Evolutionary conservation across 2,797 vertebrate genomes (phyloP), one percentile per base, ranked within the genome.

Genomic region (Rhynchotus rufescens): DNA sequence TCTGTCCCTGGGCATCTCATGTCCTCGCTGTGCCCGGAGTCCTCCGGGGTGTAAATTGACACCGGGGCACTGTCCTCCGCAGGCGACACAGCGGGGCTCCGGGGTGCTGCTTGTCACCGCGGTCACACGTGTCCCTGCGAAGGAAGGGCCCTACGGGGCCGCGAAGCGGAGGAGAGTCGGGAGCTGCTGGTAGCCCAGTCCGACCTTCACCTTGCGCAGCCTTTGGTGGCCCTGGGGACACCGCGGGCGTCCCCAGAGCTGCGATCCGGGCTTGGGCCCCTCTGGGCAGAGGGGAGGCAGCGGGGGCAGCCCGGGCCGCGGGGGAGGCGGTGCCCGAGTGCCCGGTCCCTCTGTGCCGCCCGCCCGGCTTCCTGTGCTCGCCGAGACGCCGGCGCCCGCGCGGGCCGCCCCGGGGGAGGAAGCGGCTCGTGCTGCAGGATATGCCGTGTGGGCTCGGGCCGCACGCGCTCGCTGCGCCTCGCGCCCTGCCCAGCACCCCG

Each of bases 31-130:
- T n/a, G 15, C 54, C 54, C 89, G 68, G 82, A 89, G 47, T 13
- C 1, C 38, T 5, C 0, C 3, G 1, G 1, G 4, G 11, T 49
- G 93, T 78, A 93, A 95, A 90, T 84, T 86, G 94, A 95, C 94
- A 95, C 90, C 86, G 4, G 61, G 80, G 90, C 61, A 3, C 76
- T 82, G 90, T 25, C 77, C 72, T 64, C 77, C 78, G 61, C 45
- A 68, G 64, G 67, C 89, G 56, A 23, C 76, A 11, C 60, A 69
- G 86, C 76, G 1, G 83, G 88, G 10, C 47, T 85, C 86, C 73
- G 66, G 69, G 68, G 76, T 15, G 19, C 4, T 0, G 52, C 4
- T 10, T 89, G 88, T 62, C 83, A 56, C 54, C 30, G 54, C 30
- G 54, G 54, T n/a, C 54, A 74, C 83, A 54, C 38, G 72, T 62